These are phyloP conservation scores for Chelonia mydas DNA, from an alignment of 2,797 vertebrate species.

Conservation along the genomic window DNA sequence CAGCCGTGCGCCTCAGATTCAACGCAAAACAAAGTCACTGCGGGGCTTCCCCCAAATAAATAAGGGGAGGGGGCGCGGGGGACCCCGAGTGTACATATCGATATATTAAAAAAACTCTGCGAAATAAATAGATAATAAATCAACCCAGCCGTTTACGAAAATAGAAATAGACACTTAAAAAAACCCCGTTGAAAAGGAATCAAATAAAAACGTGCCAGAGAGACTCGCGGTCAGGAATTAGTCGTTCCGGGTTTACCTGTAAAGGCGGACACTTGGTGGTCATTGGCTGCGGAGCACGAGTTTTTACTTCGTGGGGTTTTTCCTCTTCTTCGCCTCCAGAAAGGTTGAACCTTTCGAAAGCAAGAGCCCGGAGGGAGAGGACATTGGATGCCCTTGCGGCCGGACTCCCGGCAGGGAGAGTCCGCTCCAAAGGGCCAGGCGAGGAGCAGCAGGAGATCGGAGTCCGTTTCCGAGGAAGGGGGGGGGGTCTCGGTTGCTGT, in stretches of 20 bases:
- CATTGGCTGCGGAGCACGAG: background rate
- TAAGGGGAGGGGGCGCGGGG: slow-evolving; percentile 3
- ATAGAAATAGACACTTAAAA: background rate
- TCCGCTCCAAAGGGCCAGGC: background rate
- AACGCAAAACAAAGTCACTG: background rate
- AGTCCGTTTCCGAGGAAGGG: background rate
- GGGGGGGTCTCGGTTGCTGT: background rate
- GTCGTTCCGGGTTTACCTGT: background rate
- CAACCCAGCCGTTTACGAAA: background rate
- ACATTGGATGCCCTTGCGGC: background rate
- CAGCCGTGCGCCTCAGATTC: slow-evolving; percentile 83
- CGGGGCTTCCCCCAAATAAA: background rate
- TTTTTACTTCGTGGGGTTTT: background rate
- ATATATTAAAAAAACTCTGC: background rate
- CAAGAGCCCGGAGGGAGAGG: background rate
- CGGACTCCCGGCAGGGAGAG: background rate
- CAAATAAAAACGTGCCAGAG: background rate
- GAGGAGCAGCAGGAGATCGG: background rate
- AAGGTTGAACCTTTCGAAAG: background rate
- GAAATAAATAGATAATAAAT: background rate
- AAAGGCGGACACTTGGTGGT: background rate
- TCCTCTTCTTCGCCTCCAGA: background rate
- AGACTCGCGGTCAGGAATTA: background rate
- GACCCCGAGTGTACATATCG: background rate
- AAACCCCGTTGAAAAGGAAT: background rate